Base-by-base conservation (phyloP, 2,888 invertebrate genomes). In the Alloscopus bannaensis region DNA sequence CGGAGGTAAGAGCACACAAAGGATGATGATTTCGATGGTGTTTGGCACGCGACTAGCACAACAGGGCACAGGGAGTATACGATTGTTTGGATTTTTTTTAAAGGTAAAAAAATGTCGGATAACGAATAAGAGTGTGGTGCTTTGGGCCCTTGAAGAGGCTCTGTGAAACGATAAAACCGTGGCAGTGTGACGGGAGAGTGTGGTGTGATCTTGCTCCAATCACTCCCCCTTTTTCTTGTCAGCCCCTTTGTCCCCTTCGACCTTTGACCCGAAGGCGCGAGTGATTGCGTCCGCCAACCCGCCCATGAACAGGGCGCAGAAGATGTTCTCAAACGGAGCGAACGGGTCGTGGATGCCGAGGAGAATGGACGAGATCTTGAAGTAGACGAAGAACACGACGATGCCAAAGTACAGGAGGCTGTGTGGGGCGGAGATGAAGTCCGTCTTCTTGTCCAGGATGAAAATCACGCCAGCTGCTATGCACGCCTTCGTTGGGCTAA, bases 331-430 rank as follows among this genome's bases (percentile, higher is more conserved):
- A 88, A 99, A 97, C 16, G 99, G 99, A 87, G 97, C 93, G 90
- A 99, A 99, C 45, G 99, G 99, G 91, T 99, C 99, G 88, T 97
- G 97, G 87, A 99, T 98, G 86, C 98, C 97, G 87, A 99, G 91
- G 76, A 99, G 90, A 87, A 99, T 94, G 8, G 98, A 97, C 24
- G 98, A 97, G 81, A 99, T 89, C 92, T 96, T 97, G 89, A 98
- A 97, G 90, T 98, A 97, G 62, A 98, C 95, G 88, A 98, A 95
- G 92, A 98, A 98, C 87, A 97, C 95, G 79, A 98, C 97, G 87
- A 98, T 96, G 85, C 96, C 97, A 88, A 99, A 96, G 90, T 99
- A 99, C 84, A 99, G 96, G 22, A 99, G 91, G 45, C 97, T 96
- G 89, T 99, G 98, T 76, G 98, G 98, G 73, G 98, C 97, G 36